A percentile compares a stretch with the other conserved stretches of the same genome.
phyloP scores from a whole-genome alignment of 2,888 invertebrate species.

The Pemphredon lugubris region DNA sequence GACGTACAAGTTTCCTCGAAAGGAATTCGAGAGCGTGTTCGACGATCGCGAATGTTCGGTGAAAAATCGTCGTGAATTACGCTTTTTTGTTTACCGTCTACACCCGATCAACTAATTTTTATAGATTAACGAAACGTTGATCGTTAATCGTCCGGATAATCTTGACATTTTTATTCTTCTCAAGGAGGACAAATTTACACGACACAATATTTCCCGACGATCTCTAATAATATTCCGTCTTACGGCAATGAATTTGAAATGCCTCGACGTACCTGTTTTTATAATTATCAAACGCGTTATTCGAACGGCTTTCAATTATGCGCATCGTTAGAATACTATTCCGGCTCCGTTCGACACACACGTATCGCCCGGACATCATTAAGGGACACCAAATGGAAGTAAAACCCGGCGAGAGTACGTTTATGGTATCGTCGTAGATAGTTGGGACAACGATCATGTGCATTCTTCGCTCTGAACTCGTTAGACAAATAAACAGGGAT shows the following conservation, averaged over 20 bases:
- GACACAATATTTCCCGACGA: too few relatives aligned
- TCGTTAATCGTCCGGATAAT: too few relatives aligned
- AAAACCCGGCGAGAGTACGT: constrained; percentile 7
- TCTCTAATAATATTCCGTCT: too few relatives aligned
- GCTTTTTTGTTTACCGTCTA: too few relatives aligned
- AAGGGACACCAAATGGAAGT: constrained; percentile 7
- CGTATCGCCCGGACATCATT: background rate
- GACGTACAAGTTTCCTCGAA: constrained; percentile 45
- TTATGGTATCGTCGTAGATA: constrained; percentile 18
- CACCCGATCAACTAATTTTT: too few relatives aligned
- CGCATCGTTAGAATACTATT: background rate
- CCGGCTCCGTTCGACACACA: background rate
- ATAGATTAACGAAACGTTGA: too few relatives aligned
- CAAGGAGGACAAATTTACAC: too few relatives aligned
- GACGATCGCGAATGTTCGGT: constrained; percentile 38
- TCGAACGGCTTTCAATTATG: background rate
- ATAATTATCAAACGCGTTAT: too few relatives aligned
- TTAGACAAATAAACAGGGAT: constrained; percentile 27
- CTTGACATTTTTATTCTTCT: background rate
- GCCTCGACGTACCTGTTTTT: too few relatives aligned
- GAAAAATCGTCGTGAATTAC: background rate
- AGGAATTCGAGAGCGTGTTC: constrained; percentile 47
- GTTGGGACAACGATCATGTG: constrained; percentile 14
- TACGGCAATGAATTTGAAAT: too few relatives aligned
- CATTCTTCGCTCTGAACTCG: constrained; percentile 25